Evolutionary conservation across 2,797 vertebrate species (phyloP).

Genomic region (Gobio occitaniae): DNA sequence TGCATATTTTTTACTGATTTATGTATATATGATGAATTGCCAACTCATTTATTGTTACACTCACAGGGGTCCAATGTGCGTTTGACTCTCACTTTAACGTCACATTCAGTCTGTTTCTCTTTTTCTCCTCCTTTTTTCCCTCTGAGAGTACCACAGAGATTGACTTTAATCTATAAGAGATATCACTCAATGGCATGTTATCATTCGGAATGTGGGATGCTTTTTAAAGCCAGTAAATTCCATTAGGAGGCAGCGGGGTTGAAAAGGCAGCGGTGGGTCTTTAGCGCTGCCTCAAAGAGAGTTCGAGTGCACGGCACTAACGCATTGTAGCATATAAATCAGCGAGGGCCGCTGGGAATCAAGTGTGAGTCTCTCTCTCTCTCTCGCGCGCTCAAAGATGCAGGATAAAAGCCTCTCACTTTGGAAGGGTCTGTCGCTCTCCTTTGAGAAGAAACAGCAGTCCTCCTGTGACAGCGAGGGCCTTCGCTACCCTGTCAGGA

Average conservation of each 20-base stretch:
- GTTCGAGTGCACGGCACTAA: slow-evolving; percentile 65
- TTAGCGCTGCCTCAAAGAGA: slow-evolving; percentile 59
- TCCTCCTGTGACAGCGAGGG: slow-evolving; percentile 66
- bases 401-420: slow-evolving; percentile 61
- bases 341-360: slow-evolving; percentile 71
- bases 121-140: slow-evolving; percentile 12
- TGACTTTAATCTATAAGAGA: slow-evolving; percentile 58
- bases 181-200: slow-evolving; percentile 62
- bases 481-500: slow-evolving; percentile 58
- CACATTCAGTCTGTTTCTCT: slow-evolving; percentile 43
- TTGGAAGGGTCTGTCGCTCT: slow-evolving; percentile 69
- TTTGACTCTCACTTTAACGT: slow-evolving; percentile 9
- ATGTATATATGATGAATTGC: slow-evolving; percentile 37
- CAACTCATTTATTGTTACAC: slow-evolving; percentile 43
- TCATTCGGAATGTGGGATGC: slow-evolving; percentile 56
- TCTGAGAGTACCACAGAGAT: slow-evolving; percentile 57
- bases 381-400: slow-evolving; percentile 21
- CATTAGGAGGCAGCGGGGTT: slow-evolving; percentile 65
- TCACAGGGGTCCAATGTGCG: slow-evolving; percentile 38
- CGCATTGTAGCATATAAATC: slow-evolving; percentile 70
- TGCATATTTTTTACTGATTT: slow-evolving; percentile 34
- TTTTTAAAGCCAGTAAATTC: slow-evolving; percentile 65
- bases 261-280: slow-evolving; percentile 64
- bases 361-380: slow-evolving; percentile 60
- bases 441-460: slow-evolving; percentile 64